A percentile compares a stretch with the other conserved stretches of the same genome.
Conservation (phyloP, 2,888 invertebrate species). For the Celastrina argiolus region DNA sequence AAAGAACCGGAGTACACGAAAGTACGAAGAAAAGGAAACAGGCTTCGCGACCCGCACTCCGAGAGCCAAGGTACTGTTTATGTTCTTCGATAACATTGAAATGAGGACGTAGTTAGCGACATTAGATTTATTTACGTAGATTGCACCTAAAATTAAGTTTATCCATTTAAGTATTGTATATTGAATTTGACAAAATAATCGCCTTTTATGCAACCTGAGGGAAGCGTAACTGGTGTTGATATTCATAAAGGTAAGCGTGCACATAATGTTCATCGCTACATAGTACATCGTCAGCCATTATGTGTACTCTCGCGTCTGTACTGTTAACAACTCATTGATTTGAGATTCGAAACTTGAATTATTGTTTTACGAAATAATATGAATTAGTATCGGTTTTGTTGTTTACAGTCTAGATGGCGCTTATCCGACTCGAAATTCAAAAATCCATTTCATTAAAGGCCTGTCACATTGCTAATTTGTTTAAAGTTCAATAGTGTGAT, state of each 20-base stretch:
- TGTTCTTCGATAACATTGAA: conserved; percentile 56
- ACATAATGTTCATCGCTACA: conserved; percentile 50
- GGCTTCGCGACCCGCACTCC: conserved; percentile 87
- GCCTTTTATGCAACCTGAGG: conserved; percentile 76
- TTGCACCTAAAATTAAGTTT: conserved; percentile 66
- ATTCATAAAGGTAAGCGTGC: conserved; percentile 77
- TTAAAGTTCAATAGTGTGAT: not conserved
- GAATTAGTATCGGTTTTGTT: not conserved
- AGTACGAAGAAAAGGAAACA: conserved; percentile 88
- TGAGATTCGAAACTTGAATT: not conserved
- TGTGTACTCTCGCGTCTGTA: conserved; percentile 16
- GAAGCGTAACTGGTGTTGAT: conserved; percentile 76
- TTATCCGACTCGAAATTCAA: conserved; percentile 7
- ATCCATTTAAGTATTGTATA: conserved; percentile 66
- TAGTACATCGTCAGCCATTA: conserved; percentile 14
- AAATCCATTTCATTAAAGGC: not conserved
- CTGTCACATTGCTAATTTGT: not conserved
- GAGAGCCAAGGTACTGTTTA: conserved; percentile 85
- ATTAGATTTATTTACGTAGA: conserved; percentile 69
- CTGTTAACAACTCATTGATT: not conserved
- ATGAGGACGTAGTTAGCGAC: conserved; percentile 63
- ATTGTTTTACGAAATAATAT: not conserved
- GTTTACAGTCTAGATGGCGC: conserved; percentile 1
- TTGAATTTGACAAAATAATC: conserved; percentile 72
- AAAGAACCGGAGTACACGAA: conserved; percentile 91